phyloP scores from a whole-genome alignment of 2,888 invertebrate species.

The Calameuta pallipes region DNA sequence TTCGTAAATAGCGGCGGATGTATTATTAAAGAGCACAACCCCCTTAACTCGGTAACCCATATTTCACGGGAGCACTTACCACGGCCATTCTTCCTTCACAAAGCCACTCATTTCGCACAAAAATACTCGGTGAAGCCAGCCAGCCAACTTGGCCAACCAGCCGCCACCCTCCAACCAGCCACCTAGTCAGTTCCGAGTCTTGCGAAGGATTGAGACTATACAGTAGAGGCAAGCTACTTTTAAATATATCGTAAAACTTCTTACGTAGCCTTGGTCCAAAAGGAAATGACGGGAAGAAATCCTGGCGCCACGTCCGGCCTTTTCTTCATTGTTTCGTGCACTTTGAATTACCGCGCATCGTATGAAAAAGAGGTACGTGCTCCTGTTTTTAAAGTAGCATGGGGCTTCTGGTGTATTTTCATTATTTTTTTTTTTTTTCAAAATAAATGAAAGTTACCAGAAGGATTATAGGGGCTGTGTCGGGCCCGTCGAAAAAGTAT shows the following conservation, averaged over 20 bases:
- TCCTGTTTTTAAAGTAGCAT: neutral
- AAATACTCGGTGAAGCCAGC: conserved; percentile 49
- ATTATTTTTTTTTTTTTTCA: neutral
- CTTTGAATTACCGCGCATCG: conserved; percentile 1
- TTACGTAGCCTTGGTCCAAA: conserved; percentile 19
- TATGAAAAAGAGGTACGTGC: neutral
- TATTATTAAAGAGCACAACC: conserved; percentile 55
- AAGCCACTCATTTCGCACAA: conserved; percentile 57
- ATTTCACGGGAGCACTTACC: conserved; percentile 62
- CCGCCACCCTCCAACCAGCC: neutral
- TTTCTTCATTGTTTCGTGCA: conserved; percentile 30
- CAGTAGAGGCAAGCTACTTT: conserved; percentile 28
- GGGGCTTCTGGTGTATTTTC: neutral
- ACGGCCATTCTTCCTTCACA: conserved; percentile 59
- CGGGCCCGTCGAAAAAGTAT: neutral
- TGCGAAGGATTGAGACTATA: conserved; percentile 8
- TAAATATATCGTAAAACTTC: conserved; percentile 44
- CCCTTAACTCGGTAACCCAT: conserved; percentile 63
- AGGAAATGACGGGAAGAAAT: conserved; percentile 25
- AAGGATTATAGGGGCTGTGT: neutral
- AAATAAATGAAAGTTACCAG: neutral
- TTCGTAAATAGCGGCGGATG: conserved; percentile 34
- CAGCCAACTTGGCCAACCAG: neutral
- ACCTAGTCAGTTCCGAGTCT: neutral
- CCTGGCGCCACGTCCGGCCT: conserved; percentile 32